Evolutionary conservation across 2,888 invertebrate genomes (phyloP).

Genomic region (Linyphia triangularis): DNA sequence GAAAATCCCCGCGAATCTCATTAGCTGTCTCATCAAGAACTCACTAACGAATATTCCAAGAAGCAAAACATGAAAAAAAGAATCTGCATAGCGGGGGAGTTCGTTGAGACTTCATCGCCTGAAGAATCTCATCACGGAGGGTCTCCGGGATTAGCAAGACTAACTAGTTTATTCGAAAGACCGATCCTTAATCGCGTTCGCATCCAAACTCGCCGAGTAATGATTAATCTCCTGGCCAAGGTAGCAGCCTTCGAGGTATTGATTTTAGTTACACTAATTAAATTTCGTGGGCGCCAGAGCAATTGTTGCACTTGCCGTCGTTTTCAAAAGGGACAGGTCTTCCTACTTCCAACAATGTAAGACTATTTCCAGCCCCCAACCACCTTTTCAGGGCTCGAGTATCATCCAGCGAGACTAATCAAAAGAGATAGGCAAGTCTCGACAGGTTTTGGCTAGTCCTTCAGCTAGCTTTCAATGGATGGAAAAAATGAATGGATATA

Average conservation of each 20-base stretch:
- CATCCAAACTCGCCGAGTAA: constrained; percentile 50
- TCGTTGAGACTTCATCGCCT: not conserved
- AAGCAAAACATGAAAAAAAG: constrained; percentile 4
- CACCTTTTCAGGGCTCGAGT: not conserved
- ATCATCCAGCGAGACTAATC: constrained; percentile 23
- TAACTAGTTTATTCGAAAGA: constrained; percentile 69
- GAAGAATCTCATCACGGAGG: constrained; percentile 52
- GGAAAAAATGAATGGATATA: not conserved
- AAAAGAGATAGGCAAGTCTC: constrained; percentile 30
- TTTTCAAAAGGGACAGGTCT: constrained; percentile 57
- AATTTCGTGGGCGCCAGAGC: constrained; percentile 58
- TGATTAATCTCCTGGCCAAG: constrained; percentile 64
- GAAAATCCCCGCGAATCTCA: constrained; percentile 40
- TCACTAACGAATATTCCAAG: constrained; percentile 38
- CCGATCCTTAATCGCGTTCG: constrained; percentile 56
- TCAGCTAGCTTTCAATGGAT: not conserved
- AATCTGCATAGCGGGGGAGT: not conserved
- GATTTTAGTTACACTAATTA: constrained; percentile 72
- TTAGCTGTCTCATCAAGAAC: constrained; percentile 40
- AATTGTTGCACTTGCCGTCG: constrained; percentile 50
- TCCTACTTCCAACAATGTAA: constrained; percentile 44
- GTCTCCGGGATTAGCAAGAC: constrained; percentile 47
- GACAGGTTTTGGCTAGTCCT: not conserved
- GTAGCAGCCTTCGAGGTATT: constrained; percentile 46
- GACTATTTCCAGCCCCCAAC: constrained; percentile 39